Evolutionary conservation across 2,888 invertebrate species (phyloP).

Genomic region (Ichneumoninae sp.): DNA sequence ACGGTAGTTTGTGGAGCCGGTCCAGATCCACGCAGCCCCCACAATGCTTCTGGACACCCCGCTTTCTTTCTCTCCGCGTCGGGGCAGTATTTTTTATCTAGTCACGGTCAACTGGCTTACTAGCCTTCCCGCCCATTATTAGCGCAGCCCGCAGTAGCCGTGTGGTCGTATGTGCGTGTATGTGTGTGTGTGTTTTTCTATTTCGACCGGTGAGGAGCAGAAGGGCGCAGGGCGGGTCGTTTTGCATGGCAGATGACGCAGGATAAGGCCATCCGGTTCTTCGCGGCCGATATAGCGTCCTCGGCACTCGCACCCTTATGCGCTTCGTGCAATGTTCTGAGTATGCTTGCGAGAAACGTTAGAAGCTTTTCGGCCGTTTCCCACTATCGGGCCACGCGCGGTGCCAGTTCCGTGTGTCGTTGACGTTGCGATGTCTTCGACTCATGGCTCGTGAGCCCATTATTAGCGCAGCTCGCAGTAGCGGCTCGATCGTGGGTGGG

Average conservation of each 20-base stretch:
- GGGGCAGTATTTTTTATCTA: slow-evolving; percentile 84
- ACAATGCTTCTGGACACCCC: slow-evolving; percentile 57
- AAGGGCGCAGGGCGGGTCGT: too few relatives aligned
- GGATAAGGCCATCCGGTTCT: too few relatives aligned
- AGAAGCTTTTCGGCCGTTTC: slow-evolving; percentile 38
- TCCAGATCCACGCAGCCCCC: slow-evolving; percentile 57
- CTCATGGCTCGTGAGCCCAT: background rate
- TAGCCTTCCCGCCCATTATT: slow-evolving; percentile 83
- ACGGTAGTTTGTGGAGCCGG: slow-evolving; percentile 69
- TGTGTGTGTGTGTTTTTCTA: background rate
- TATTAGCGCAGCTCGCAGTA: slow-evolving; percentile 77
- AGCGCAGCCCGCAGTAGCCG: slow-evolving; percentile 76
- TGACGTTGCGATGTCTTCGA: slow-evolving; percentile 64
- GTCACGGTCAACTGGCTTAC: slow-evolving; percentile 85
- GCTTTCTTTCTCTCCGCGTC: slow-evolving; percentile 70
- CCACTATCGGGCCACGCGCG: slow-evolving; percentile 12
- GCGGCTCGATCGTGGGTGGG: slow-evolving; percentile 34
- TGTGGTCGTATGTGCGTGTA: slow-evolving; percentile 18
- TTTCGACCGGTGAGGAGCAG: background rate
- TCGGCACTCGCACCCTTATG: slow-evolving; percentile 20
- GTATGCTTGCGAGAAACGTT: slow-evolving; percentile 25
- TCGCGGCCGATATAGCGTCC: background rate
- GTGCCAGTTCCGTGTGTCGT: slow-evolving; percentile 55
- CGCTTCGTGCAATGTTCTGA: background rate
- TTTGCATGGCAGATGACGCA: too few relatives aligned